A percentile compares a stretch with the other conserved stretches of the same genome.
Conservation (phyloP, 2,888 invertebrate species). For the Tipula confusa region DNA sequence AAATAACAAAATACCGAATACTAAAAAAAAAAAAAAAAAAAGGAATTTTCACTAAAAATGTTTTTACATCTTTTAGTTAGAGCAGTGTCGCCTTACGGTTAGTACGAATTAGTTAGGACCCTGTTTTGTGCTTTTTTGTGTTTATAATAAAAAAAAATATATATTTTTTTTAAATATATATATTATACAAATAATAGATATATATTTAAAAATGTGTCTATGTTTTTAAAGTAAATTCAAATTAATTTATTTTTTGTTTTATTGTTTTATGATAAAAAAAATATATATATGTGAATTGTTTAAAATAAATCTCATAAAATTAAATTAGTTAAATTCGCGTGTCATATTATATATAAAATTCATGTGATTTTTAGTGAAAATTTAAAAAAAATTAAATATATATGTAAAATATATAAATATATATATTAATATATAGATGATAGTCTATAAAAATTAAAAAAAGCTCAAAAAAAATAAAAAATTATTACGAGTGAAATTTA, state of each 20-base stretch:
- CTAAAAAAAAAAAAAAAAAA: conserved; percentile 34
- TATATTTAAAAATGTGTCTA: background rate
- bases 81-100: conserved; percentile 53
- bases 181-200: conserved; percentile 26
- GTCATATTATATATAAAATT: background rate
- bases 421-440: background rate
- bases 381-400: background rate
- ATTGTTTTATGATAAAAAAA: too few species aligned
- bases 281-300: background rate
- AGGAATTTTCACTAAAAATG: conserved; percentile 49
- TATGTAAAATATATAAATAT: background rate
- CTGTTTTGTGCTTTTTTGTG: conserved; percentile 40
- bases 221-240: too few species aligned
- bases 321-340: background rate
- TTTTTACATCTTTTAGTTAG: conserved; percentile 46
- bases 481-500: background rate
- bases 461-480: background rate
- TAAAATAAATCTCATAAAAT: background rate
- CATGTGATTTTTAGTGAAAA: conserved; percentile 15
- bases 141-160: background rate
- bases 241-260: too few species aligned
- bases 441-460: background rate
- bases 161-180: background rate
- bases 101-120: conserved; percentile 48
- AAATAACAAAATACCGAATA: conserved; percentile 32